A percentile compares a stretch with the other conserved stretches of the same genome.
phyloP scores from a whole-genome alignment of 2,888 invertebrate species.

The Philereme transversata region DNA sequence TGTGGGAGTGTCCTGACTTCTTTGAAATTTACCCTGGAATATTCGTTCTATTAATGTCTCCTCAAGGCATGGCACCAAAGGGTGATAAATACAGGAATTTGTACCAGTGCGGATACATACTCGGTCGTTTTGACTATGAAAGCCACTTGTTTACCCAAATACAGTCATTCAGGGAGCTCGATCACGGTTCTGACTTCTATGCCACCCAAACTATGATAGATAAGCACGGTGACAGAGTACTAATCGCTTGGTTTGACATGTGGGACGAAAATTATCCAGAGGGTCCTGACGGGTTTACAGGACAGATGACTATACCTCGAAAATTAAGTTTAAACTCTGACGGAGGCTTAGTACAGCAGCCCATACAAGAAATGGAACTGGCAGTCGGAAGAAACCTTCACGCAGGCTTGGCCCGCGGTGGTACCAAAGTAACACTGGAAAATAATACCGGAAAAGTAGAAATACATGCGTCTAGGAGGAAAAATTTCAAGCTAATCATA shows the following conservation, averaged over 20 bases:
- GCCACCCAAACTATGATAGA: conserved; percentile 70
- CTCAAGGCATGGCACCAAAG: conserved; percentile 64
- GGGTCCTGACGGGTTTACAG: conserved; percentile 65
- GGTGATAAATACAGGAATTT: conserved; percentile 46
- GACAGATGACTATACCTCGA: conserved; percentile 68
- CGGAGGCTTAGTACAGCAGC: conserved; percentile 56
- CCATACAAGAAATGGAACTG: conserved; percentile 47
- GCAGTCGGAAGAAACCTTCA: conserved; percentile 43
- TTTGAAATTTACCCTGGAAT: conserved; percentile 62
- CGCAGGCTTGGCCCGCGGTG: conserved; percentile 41
- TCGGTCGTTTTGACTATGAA: conserved; percentile 67
- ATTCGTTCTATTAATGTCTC: conserved; percentile 70
- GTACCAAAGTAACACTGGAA: conserved; percentile 36
- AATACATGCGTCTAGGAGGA: conserved; percentile 40
- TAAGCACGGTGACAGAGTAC: conserved; percentile 51
- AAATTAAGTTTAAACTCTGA: conserved; percentile 51
- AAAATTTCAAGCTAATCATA: conserved; percentile 52
- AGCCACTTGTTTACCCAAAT: conserved; percentile 51
- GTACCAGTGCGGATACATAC: conserved; percentile 72
- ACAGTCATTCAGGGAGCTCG: conserved; percentile 62
- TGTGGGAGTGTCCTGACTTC: conserved; percentile 82
- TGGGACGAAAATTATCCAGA: conserved; percentile 73
- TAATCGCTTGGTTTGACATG: conserved; percentile 74
- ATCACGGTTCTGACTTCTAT: conserved; percentile 73
- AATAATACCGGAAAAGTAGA: conserved; percentile 61